Conservation (phyloP, 2,113 vertebrate species). For the Pitta sordida region DNA sequence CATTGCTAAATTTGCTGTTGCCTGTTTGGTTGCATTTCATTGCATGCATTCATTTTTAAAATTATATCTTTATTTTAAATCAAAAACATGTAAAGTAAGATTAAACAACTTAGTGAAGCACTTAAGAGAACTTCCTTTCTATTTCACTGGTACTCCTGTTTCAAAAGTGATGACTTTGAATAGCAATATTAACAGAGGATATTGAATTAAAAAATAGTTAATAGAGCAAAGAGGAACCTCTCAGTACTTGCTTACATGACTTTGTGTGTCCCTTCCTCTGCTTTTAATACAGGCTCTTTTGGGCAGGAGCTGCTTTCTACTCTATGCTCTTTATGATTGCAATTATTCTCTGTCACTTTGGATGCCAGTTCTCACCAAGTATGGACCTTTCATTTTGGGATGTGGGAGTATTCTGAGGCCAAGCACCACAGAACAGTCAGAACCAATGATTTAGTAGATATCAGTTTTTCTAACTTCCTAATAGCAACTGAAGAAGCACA, state of each 20-base stretch:
- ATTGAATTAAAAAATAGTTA: background rate
- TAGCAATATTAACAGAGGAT: background rate
- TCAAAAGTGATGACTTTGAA: background rate
- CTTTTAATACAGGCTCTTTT: background rate
- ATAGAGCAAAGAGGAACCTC: background rate
- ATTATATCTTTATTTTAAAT: too few relatives aligned
- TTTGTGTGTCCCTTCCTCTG: background rate
- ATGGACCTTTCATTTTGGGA: background rate
- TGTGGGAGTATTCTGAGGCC: background rate
- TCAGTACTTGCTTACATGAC: too few relatives aligned
- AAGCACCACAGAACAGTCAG: background rate
- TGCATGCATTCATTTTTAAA: background rate
- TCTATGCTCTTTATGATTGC: background rate
- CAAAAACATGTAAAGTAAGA: background rate
- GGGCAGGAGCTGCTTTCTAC: background rate
- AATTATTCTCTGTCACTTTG: rapidly evolving
- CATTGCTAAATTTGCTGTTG: background rate
- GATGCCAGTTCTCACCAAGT: background rate
- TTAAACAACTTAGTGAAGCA: background rate
- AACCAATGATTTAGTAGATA: background rate
- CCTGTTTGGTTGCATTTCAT: rapidly evolving
- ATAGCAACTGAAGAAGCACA: background rate
- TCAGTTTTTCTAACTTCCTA: background rate
- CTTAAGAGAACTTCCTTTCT: background rate
- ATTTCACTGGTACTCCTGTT: background rate